Conservation (phyloP, 2,113 vertebrate species). For the Cephalopholis sonnerati region DNA sequence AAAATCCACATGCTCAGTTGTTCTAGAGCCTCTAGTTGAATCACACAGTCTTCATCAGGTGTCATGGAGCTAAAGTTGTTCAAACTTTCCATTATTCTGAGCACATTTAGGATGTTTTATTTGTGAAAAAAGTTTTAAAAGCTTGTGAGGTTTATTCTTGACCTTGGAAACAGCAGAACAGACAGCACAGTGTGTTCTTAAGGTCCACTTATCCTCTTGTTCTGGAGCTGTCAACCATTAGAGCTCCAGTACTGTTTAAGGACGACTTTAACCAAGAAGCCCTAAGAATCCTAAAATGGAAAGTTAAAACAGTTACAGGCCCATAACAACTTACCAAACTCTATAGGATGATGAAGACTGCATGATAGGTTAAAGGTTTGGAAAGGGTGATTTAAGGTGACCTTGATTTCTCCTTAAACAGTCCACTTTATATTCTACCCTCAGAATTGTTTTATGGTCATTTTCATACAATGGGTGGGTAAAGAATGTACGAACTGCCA, state of each 20-base stretch:
- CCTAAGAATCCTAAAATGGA: not conserved
- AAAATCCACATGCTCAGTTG: not conserved
- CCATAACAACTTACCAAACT: not conserved
- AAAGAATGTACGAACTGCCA: not conserved
- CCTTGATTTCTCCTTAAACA: not conserved
- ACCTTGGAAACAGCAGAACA: not conserved
- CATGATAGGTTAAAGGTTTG: not conserved
- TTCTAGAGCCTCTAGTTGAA: not conserved
- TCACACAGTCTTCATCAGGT: not conserved
- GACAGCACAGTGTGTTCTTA: too few relatives aligned
- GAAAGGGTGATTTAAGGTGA: not conserved
- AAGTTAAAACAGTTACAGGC: not conserved
- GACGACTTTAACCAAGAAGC: not conserved
- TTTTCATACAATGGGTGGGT: not conserved
- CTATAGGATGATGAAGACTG: not conserved
- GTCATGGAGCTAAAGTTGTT: not conserved
- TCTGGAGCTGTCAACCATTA: not conserved
- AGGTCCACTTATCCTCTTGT: not conserved
- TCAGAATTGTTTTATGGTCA: not conserved
- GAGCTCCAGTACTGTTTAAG: not conserved
- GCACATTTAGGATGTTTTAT: too few relatives aligned
- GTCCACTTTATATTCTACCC: not conserved
- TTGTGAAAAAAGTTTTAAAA: not conserved
- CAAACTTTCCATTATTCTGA: not conserved
- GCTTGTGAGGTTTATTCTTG: not conserved